These are phyloP conservation scores for Clarias fuscus DNA, from an alignment of 2,797 vertebrate genomes.

Conservation along the genomic window DNA sequence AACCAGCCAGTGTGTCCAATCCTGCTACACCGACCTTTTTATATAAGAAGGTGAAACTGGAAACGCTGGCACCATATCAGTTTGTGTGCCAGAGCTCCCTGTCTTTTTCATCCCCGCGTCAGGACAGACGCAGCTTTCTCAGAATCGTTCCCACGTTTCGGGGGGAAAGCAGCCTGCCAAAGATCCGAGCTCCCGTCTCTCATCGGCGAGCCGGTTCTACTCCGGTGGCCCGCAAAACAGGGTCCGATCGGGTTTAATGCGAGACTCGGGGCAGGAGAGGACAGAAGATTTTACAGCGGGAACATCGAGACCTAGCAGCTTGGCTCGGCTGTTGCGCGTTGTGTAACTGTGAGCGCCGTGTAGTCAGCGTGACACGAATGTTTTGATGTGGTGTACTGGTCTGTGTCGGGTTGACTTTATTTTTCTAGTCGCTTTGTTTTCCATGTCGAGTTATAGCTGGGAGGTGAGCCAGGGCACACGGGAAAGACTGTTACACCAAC, in stretches of 20 bases:
- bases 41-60: constrained; percentile 3
- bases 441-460: background rate
- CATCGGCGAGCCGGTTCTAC: constrained; percentile 9
- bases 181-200: background rate
- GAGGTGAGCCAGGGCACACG: background rate
- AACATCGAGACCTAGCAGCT: background rate
- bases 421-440: constrained; percentile 10
- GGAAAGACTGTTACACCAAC: background rate
- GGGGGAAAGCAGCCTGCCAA: constrained; percentile 6
- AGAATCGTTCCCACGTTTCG: constrained; percentile 34
- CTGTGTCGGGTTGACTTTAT: background rate
- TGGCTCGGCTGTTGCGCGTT: background rate
- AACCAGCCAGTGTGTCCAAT: background rate
- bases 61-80: background rate
- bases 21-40: background rate
- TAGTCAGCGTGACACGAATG: constrained; percentile 24
- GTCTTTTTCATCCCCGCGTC: background rate
- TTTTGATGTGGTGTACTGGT: constrained; percentile 24
- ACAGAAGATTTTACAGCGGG: background rate
- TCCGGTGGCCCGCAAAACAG: constrained; percentile 17
- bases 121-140: background rate
- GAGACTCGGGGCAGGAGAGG: background rate
- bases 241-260: background rate
- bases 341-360: constrained; percentile 24
- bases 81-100: background rate